phyloP scores from a whole-genome alignment of 2,888 invertebrate genomes.

The Aphelenchoides bicaudatus region DNA sequence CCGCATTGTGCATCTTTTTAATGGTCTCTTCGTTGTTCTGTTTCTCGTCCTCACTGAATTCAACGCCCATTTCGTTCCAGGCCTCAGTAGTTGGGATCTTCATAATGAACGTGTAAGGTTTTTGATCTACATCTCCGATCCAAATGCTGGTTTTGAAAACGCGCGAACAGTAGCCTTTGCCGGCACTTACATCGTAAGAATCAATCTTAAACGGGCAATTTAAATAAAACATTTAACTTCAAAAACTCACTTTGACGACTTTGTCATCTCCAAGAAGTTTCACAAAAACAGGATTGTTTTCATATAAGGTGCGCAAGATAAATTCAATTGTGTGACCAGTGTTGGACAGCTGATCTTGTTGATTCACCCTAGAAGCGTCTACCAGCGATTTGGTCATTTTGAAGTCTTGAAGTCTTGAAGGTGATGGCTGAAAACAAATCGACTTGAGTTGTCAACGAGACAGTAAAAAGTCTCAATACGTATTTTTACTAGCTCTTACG shows the following conservation, averaged over 20 bases:
- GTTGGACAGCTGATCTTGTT: too few species aligned
- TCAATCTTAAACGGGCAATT: neutral
- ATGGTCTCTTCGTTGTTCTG: neutral
- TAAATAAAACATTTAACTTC: neutral
- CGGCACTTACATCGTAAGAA: neutral
- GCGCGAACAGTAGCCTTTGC: slow-evolving; percentile 1
- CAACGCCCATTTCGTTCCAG: neutral
- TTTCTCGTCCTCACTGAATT: slow-evolving; percentile 9
- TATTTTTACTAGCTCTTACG: too few species aligned
- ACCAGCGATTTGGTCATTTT: too few species aligned
- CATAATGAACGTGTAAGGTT: slow-evolving; percentile 3
- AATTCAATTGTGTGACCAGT: slow-evolving; percentile 6
- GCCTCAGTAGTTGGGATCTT: slow-evolving; percentile 1
- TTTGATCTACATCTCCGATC: neutral
- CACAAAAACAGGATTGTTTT: neutral
- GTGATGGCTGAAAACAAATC: too few species aligned
- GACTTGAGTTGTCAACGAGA: too few species aligned
- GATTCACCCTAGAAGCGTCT: too few species aligned
- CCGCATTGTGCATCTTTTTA: slow-evolving; percentile 1
- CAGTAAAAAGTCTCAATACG: too few species aligned
- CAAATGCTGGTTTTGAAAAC: neutral
- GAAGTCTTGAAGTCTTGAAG: too few species aligned
- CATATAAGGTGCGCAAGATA: neutral
- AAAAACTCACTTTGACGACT: slow-evolving; percentile 1
- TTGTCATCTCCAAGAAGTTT: neutral